Percentiles rank a stretch among this genome's conserved stretches.
These are phyloP conservation scores for Scopus umbretta DNA, from an alignment of 2,113 vertebrate genomes.

Conservation along the genomic window DNA sequence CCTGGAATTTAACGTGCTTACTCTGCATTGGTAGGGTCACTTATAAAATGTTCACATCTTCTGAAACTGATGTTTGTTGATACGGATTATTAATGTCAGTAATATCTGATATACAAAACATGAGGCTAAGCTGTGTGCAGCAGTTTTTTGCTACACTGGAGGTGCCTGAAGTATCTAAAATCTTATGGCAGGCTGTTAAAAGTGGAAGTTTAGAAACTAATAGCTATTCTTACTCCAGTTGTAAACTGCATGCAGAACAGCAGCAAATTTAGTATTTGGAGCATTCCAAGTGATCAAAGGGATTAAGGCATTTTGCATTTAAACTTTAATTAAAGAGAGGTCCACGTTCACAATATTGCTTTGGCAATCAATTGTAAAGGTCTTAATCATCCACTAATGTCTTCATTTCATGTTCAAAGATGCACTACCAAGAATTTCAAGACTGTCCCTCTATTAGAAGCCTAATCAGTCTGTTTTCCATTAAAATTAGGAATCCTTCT, in stretches of 20 bases:
- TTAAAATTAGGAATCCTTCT: not conserved
- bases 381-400: not conserved
- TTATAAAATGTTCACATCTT: not conserved
- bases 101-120: rapidly evolving
- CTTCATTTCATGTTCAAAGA: not conserved
- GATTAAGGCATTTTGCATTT: not conserved
- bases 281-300: not conserved
- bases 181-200: not conserved
- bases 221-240: not conserved
- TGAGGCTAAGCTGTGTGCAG: not conserved
- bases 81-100: not conserved
- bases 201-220: not conserved
- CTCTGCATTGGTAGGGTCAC: not conserved
- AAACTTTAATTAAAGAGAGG: not conserved
- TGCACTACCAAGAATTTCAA: not conserved
- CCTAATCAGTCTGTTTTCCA: not conserved
- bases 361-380: not conserved
- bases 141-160: not conserved
- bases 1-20: not conserved
- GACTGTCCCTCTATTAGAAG: not conserved
- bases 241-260: not conserved
- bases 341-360: not conserved
- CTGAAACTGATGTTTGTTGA: not conserved
- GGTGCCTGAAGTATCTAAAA: not conserved
- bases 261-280: not conserved